Evolutionary conservation across 2,113 vertebrate genomes (phyloP).

Genomic region (Cinclus mexicanus): DNA sequence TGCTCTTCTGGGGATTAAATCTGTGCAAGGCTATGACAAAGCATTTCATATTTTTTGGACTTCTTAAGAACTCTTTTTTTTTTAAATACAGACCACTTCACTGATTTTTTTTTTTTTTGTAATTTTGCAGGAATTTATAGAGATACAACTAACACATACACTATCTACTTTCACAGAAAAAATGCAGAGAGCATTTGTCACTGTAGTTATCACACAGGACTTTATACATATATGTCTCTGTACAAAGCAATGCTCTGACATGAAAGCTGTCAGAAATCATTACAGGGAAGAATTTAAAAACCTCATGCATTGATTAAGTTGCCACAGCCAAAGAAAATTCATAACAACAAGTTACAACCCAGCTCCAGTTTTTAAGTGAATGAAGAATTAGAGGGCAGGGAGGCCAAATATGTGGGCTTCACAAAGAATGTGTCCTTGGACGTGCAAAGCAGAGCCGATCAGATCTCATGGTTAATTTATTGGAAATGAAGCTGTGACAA

Average conservation of each 20-base stretch:
- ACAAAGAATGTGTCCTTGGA: constrained; percentile 4
- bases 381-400: constrained; percentile 26
- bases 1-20: background rate
- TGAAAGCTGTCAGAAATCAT: background rate
- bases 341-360: background rate
- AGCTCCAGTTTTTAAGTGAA: constrained; percentile 16
- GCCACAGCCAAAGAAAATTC: background rate
- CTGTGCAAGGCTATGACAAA: background rate
- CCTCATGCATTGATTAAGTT: background rate
- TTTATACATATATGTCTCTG: background rate
- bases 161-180: background rate
- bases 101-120: background rate
- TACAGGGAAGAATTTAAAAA: background rate
- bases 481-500: background rate
- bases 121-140: background rate
- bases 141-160: background rate
- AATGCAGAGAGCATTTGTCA: constrained; percentile 1
- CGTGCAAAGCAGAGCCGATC: background rate
- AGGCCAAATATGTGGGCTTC: constrained; percentile 7
- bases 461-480: background rate
- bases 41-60: background rate
- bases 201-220: background rate
- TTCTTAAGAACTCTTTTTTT: background rate
- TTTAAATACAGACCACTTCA: background rate
- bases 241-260: background rate